Base-by-base conservation (phyloP, 2,797 vertebrate genomes). In the Phrynocephalus guinanensis region DNA sequence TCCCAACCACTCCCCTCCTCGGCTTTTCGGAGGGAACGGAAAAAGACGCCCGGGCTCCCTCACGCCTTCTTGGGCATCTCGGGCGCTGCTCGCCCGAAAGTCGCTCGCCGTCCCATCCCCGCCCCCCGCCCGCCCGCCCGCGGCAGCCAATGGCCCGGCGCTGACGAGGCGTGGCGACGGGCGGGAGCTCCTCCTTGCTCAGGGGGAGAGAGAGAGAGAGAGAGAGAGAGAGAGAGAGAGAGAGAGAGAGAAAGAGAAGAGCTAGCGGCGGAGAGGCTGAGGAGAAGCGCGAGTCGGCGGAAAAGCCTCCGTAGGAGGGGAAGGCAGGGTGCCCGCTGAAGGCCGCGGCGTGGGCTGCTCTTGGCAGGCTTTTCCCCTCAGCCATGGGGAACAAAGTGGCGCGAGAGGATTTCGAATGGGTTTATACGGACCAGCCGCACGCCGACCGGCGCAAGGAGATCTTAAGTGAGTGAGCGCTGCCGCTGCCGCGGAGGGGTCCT, bases 321-420 rank as follows among this genome's bases (percentile, higher is more conserved):
- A 3, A 20, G 60, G 9, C 18, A 16, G 60, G 60, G 60, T 18
- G 60, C 8, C 8, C 1, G 1, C 1, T 6, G 33, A 2, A 13
- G 26, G 24, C 44, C 77, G 71, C 0, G 13, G 3, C 50, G 6
- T 3, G 10, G 22, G 52, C 52, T 56, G 3, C n/a, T 0, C 8
- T 1, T 44, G 18, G 6, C 1, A 71, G 68, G 5, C 56, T 66
- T 7, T 75, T 60, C 38, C 48, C 0, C 2, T 79, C 28, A 50
- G 90, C 83, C 1, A 99, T 99, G 98, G 98, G 98, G 6, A 99
- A 97, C 86, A 92, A 95, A 0, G 97, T 98, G 0, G 96, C 96
- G 0, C 97, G 98, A 0, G 98, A 99, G 15, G 98, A 99, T 88
- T 99, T 97, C 77, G 98, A 99, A 81, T 99, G 98, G 98, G 98